Conservation (phyloP, 2,113 vertebrate genomes). For the Tragelaphus buxtoni region DNA sequence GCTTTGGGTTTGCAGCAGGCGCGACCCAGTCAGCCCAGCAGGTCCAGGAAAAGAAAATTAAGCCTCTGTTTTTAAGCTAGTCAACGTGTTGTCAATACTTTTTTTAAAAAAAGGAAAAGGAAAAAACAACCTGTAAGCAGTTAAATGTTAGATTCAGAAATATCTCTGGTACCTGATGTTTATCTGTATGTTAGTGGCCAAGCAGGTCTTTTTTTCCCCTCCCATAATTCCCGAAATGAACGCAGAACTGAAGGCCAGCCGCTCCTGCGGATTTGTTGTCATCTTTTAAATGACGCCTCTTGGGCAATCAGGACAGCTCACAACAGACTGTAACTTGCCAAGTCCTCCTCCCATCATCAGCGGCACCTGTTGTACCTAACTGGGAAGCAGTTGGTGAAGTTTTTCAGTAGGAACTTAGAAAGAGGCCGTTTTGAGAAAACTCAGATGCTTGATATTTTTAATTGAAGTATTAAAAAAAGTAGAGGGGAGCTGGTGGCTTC, state of each 20-base stretch:
- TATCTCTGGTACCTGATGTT: background rate
- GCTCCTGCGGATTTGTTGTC: conserved; percentile 10
- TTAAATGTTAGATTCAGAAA: conserved; percentile 49
- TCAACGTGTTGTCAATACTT: conserved; percentile 16
- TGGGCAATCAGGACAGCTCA: accelerated
- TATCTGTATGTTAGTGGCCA: background rate
- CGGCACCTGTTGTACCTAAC: accelerated
- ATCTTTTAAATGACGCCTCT: background rate
- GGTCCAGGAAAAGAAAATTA: background rate
- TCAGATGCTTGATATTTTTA: background rate
- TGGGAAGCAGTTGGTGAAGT: background rate
- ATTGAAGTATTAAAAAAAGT: background rate
- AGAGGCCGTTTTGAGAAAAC: accelerated
- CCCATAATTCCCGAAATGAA: background rate
- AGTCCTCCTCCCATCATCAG: background rate
- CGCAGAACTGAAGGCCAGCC: background rate
- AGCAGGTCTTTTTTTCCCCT: background rate
- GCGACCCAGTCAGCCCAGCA: background rate
- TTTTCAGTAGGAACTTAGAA: background rate
- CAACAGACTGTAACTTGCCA: background rate
- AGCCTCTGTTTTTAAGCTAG: conserved; percentile 56
- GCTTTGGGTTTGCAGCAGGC: background rate
- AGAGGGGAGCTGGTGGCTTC: background rate
- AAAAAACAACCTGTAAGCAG: background rate
- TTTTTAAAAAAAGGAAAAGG: background rate